Conservation (phyloP, 2,888 invertebrate genomes). For the Argynnis bischoffii region DNA sequence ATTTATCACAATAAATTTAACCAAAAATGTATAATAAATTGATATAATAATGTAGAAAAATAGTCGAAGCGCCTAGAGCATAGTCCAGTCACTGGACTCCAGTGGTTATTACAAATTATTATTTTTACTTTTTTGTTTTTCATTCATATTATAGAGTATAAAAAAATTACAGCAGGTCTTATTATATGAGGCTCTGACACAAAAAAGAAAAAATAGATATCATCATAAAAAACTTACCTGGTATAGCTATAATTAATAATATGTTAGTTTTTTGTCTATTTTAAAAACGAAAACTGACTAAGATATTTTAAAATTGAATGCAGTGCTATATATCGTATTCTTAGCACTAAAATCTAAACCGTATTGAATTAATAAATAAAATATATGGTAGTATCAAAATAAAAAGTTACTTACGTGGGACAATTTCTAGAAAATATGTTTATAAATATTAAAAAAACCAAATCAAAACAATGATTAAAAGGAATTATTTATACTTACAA, state of each 20-base stretch:
- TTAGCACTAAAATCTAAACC: no score
- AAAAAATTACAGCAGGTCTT: no score
- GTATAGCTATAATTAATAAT: constrained; percentile 44
- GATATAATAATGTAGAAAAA: background rate
- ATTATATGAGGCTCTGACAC: background rate
- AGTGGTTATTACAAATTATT: no score
- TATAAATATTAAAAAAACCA: background rate
- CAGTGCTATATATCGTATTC: no score
- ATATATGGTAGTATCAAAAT: no score
- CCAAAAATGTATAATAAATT: background rate
- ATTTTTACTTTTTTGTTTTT: no score
- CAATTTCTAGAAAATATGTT: constrained; percentile 53
- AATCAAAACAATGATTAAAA: background rate
- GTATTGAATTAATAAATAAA: no score
- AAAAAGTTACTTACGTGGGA: constrained; percentile 53
- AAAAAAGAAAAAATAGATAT: background rate
- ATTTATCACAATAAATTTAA: background rate
- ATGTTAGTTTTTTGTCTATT: background rate
- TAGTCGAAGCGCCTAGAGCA: no score
- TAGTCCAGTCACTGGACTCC: no score
- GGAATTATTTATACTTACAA: background rate
- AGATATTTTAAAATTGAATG: no score
- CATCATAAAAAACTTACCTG: constrained; percentile 44
- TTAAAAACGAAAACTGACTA: background rate
- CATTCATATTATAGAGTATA: no score